phyloP scores from a whole-genome alignment of 2,797 vertebrate genomes.

The Thripadectes ignobilis region DNA sequence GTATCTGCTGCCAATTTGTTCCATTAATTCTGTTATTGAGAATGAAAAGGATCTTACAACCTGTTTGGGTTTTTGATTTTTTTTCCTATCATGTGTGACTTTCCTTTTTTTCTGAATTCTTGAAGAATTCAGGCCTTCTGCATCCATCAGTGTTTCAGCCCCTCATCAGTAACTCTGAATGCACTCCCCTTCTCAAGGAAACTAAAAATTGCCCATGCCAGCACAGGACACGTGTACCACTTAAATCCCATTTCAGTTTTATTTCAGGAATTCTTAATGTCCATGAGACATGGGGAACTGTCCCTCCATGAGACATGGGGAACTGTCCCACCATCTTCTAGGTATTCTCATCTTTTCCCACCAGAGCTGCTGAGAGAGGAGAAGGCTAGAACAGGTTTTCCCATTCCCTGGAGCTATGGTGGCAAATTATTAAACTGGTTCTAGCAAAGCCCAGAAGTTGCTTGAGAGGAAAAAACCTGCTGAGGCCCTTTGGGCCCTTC shows the following conservation, averaged over 20 bases:
- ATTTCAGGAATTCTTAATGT: not conserved
- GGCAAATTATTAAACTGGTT: not conserved
- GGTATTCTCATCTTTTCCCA: not conserved
- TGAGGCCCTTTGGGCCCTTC: not conserved
- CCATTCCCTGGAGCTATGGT: not conserved
- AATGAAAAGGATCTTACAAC: not conserved
- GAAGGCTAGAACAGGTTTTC: not conserved
- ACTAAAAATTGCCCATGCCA: not conserved
- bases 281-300: not conserved
- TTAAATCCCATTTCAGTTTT: not conserved
- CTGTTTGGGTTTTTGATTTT: not conserved
- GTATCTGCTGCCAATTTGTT: not conserved
- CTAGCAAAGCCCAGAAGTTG: not conserved
- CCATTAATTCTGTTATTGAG: not conserved
- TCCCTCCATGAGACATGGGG: too few relatives aligned
- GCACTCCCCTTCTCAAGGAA: not conserved
- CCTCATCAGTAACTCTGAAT: not conserved
- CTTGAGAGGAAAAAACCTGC: not conserved
- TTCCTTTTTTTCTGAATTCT: not conserved
- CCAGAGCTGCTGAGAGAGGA: not conserved
- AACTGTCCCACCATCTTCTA: not conserved
- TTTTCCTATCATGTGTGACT: not conserved
- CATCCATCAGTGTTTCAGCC: not conserved
- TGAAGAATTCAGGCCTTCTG: not conserved
- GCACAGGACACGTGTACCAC: rapidly evolving